These are phyloP conservation scores for Hylia prasina DNA, from an alignment of 2,113 vertebrate species.

Conservation along the genomic window DNA sequence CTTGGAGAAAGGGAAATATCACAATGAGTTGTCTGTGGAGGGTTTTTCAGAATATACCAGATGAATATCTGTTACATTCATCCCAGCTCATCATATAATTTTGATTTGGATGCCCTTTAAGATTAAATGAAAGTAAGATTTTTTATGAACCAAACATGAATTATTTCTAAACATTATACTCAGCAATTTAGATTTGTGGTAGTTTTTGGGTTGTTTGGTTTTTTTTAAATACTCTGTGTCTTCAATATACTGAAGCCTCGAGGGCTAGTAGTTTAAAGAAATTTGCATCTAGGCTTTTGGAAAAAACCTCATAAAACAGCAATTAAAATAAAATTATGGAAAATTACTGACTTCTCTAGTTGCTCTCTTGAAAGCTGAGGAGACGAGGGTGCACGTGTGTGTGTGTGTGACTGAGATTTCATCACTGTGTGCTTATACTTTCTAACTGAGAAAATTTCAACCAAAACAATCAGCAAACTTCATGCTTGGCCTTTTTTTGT, in stretches of 20 bases:
- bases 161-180: neutral
- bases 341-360: neutral
- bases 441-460: neutral
- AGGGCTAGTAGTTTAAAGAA: neutral
- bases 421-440: neutral
- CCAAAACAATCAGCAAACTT: neutral
- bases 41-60: neutral
- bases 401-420: neutral
- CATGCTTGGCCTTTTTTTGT: neutral
- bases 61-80: neutral
- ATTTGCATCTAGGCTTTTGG: neutral
- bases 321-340: neutral
- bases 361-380: neutral
- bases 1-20: neutral
- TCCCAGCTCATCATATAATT: neutral
- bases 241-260: neutral
- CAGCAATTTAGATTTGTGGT: neutral
- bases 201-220: neutral
- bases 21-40: neutral
- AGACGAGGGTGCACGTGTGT: fast-evolving
- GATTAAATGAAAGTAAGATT: neutral
- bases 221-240: neutral
- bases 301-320: neutral
- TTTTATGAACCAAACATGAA: neutral
- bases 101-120: neutral